Base-by-base conservation (phyloP, 2,797 vertebrate genomes). In the Rhabdophis nuchalis region DNA sequence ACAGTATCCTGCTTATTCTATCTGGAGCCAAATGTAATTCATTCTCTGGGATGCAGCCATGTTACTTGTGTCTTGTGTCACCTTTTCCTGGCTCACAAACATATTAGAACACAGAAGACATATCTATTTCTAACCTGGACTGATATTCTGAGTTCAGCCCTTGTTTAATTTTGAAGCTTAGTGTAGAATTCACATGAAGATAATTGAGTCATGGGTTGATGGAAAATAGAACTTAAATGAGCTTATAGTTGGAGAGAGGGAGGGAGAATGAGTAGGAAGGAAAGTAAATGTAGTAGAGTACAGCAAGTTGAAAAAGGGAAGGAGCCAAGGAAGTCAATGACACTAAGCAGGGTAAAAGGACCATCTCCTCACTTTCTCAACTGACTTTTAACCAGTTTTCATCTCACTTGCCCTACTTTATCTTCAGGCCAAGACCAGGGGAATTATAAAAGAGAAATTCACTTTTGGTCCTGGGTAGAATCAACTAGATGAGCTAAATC, bases 1-100 rank as follows among this genome's bases (percentile, higher is more conserved):
- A 92, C 89, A 94, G 90, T 27, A 56, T 68, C 89, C 86, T 94
- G 89, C 91, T 92, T 85, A 93, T 95, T 94, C 60, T 64, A 90
- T 94, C 91, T 92, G 32, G 94, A 92, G 58, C 56, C 32, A 0
- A 32, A 88, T 82, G 92, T 20, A 90, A 93, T 3, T 20, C 89
- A 25, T 1, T 1, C 2, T 90, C 50, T 25, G 91, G 85, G 46
- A 77, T 53, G 29, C 27, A 89, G 77, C 86, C 50, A 41, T 85
- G 32, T 23, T 77, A 86, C 53, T 32, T 53, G n/a, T 1, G 1
- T 90, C 36, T 60, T n/a, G 32, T 87, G 86, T 56, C 7, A 46
- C 57, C 87, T 90, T 91, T 5, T 77, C 56, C 0, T 56, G 0
- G 0, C 32, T 92, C 58, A 90, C 25, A 46, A 61, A 53, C 82